Evolutionary conservation across 2,113 vertebrate genomes (phyloP), one percentile per base, ranked within the genome.

Genomic region (Tinamus guttatus): DNA sequence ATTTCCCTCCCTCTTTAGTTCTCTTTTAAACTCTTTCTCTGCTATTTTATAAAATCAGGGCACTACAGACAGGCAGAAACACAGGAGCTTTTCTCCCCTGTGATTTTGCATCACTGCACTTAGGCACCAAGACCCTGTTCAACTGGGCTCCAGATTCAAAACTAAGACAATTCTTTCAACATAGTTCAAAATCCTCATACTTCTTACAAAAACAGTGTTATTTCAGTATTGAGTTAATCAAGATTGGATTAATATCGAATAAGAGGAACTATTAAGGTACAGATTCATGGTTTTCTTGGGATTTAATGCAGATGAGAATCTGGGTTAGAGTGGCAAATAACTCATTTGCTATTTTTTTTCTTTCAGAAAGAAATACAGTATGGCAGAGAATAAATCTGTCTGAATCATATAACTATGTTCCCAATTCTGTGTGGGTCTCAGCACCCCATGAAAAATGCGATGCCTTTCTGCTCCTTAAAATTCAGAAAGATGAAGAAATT

Each of bases 1-100:
- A 93, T 51, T 96, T 74, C 54, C n/a, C 13, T 85, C 71, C 8
- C 59, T 77, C 60, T 81, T 94, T 40, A 83, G 83, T 88, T 30
- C n/a, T n/a, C n/a, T n/a, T n/a, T n/a, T n/a, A n/a, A n/a, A n/a
- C n/a, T n/a, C n/a, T n/a, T n/a, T n/a, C n/a, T n/a, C n/a, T n/a
- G n/a, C n/a, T n/a, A n/a, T n/a, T n/a, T n/a, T n/a, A 75, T 49
- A 70, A 64, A 78, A 84, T 8, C 90, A 90, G 60, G 0, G 2
- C 20, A 60, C 12, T 3, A 14, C 5, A 20, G 60, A 84, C 81
- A 92, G 86, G 56, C 5, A 76, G 68, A 84, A 92, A 54, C 6
- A 81, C 51, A 43, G 54, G 56, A 85, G 52, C 5, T 38, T 60
- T 18, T 19, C 11, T 38, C 16, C 34, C 52, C 45, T 34, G 25